Evolutionary conservation across 2,113 vertebrate genomes (phyloP).

Genomic region (Epinephelus moara): DNA sequence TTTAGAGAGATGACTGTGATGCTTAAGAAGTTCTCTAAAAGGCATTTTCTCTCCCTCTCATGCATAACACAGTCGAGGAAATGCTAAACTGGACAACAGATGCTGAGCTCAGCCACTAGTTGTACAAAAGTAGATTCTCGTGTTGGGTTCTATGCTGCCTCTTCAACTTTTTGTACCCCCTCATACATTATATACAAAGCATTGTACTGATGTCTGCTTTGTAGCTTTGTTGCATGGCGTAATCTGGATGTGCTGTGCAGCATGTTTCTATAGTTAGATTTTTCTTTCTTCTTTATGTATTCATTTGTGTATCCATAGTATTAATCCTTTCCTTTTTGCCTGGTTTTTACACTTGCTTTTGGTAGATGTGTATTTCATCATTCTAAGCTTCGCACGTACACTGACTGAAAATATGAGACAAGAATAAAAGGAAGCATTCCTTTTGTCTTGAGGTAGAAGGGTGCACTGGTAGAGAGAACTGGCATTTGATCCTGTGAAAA

Average conservation of each 20-base stretch:
- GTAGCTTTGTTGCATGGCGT: neutral
- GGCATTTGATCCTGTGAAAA: no score
- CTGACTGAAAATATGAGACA: no score
- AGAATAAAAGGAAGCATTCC: no score
- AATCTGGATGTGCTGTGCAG: neutral
- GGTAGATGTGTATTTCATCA: no score
- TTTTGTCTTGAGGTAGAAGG: no score
- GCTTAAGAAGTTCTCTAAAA: constrained; percentile 7
- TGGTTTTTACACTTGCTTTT: no score
- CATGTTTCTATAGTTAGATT: neutral
- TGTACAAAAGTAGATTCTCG: constrained; percentile 2
- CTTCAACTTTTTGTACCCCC: constrained; percentile 1
- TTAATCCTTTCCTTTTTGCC: no score
- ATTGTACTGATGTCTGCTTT: neutral
- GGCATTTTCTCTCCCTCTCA: neutral
- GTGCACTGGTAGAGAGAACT: no score
- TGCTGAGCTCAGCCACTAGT: neutral
- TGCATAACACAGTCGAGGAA: constrained; percentile 8
- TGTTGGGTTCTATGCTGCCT: neutral
- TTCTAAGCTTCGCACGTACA: no score
- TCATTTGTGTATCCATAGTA: no score
- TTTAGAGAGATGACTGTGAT: constrained; percentile 1
- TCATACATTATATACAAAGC: constrained; percentile 10
- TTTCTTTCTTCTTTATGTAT: neutral
- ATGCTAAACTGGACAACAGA: neutral